Evolutionary conservation across 2,888 invertebrate species (phyloP), one percentile per base, ranked within the genome.

Genomic region (Lepeophtheirus nordmannii): DNA sequence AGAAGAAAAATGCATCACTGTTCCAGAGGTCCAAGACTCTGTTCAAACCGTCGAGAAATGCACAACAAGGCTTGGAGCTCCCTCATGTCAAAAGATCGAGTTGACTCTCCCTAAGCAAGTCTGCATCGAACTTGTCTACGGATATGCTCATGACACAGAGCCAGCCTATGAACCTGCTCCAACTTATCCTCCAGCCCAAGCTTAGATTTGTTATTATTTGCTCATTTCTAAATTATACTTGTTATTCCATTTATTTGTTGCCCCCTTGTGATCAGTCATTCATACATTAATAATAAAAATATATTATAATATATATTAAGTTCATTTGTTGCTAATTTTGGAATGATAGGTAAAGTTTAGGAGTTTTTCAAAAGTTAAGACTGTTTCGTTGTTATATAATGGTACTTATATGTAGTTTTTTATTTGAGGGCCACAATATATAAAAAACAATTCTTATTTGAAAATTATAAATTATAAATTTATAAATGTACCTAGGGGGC

Each of bases 41-140:
- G 22, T 40, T 40, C 58, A 66, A 40, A 66, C 66, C 60, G 17
- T 66, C 23, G 60, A 66, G 66, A 66, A 66, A 40, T 66, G 66
- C 46, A 17, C 1, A 1, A 61, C 66, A 9, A 12, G 17, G 1
- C 58, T 66, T 37, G 66, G 38, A 17, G 60, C 59, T 23, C 60
- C 60, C 41, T 58, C 66, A 20, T 66, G 66, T 41, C 59, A 66
- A 58, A 38, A 30, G 23, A 41, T 66, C 23, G 66, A 66, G 46
- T 40, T 66, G 41, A 61, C 66, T 22, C 41, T 66, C n/a, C 66
- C 66, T 30, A 66, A 66, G 60, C 66, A 66, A 39, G 41, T 20
- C 7, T 66, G 66, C 41, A 40, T 60, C 39, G 66, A 66, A 60
- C 17, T 66, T 20, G 66, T 66, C 41, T 66, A 66, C 11, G 66